Conservation (phyloP, 1,140 invertebrate genomes). For the Drosophila chauvacae region DNA sequence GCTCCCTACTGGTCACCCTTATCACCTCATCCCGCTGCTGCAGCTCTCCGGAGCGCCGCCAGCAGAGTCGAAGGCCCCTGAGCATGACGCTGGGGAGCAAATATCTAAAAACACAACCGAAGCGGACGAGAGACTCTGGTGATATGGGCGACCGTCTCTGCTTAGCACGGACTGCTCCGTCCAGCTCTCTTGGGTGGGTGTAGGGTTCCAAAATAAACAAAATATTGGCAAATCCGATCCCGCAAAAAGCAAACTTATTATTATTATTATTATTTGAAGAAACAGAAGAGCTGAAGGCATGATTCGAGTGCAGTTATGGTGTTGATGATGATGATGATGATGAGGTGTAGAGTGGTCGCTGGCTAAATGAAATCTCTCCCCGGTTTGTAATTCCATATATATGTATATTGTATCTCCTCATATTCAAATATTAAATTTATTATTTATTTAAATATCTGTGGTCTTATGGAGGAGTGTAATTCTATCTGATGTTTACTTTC, state of each 20-base stretch:
- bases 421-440: too few relatives aligned
- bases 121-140: constrained; percentile 4
- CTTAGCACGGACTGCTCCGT: not conserved
- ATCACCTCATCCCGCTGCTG: constrained; percentile 10
- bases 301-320: constrained; percentile 16
- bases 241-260: constrained; percentile 69
- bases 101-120: constrained; percentile 18
- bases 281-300: constrained; percentile 20
- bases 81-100: not conserved
- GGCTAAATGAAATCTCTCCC: not conserved
- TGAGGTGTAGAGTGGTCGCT: constrained; percentile 3
- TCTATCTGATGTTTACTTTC: not conserved
- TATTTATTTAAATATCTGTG: not conserved
- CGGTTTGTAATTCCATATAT: not conserved
- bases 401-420: not conserved
- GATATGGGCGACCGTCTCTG: constrained; percentile 10
- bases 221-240: constrained; percentile 55
- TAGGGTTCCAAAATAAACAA: constrained; percentile 10
- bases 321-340: not conserved
- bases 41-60: not conserved
- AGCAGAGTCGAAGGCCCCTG: not conserved
- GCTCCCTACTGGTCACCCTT: not conserved
- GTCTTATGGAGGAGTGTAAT: too few relatives aligned
- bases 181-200: constrained; percentile 12
- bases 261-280: not conserved